phyloP scores from a whole-genome alignment of 1,140 invertebrate species.

The Cardiocondyla obscurior region DNA sequence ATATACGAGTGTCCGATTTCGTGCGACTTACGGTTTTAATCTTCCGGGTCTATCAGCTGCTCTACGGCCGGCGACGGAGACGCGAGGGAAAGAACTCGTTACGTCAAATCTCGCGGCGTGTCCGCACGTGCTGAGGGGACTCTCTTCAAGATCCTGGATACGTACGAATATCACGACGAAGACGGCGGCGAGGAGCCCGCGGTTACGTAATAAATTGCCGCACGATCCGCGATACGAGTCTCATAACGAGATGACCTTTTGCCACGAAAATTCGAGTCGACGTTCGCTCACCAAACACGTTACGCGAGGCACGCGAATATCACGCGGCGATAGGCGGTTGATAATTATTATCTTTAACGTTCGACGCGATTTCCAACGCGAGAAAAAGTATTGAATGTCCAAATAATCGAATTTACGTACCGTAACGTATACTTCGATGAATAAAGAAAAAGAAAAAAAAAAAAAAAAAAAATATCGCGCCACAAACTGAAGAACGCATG shows the following conservation, averaged over 20 bases:
- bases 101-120: constrained; percentile 27
- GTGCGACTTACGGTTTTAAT: constrained; percentile 41
- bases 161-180: constrained; percentile 37
- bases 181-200: constrained; percentile 14
- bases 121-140: constrained; percentile 52
- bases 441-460: background rate
- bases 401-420: background rate
- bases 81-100: constrained; percentile 22
- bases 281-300: background rate
- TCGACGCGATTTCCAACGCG: background rate
- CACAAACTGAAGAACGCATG: background rate
- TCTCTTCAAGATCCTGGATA: constrained; percentile 54
- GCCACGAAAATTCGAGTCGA: constrained; percentile 2
- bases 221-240: constrained; percentile 8
- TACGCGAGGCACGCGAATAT: background rate
- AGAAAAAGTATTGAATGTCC: background rate
- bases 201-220: constrained; percentile 63
- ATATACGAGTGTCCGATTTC: constrained; percentile 35
- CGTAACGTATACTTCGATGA: background rate
- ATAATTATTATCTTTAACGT: background rate
- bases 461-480: background rate
- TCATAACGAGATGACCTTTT: constrained; percentile 59
- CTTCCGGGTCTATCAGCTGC: constrained; percentile 28
- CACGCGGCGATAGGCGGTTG: background rate
- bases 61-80: constrained; percentile 9